Conservation (phyloP, 2,888 invertebrate species). For the Netelia fuscicornis region DNA sequence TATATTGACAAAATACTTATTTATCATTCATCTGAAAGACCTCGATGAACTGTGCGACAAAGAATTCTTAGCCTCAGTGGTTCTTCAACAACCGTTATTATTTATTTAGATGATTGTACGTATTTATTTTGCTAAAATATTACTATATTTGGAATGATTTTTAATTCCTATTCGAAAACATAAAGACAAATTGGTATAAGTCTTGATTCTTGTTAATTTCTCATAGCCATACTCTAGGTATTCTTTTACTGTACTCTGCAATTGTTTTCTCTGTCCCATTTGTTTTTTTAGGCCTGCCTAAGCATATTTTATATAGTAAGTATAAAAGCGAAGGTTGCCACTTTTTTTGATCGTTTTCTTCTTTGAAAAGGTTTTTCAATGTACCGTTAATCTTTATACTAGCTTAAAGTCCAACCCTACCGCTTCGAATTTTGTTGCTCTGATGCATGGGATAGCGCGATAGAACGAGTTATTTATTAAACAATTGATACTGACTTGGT, state of each 20-base stretch:
- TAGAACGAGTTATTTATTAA: slow-evolving; percentile 3
- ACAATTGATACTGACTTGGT: slow-evolving; percentile 19
- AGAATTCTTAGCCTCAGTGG: background rate
- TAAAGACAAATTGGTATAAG: slow-evolving; percentile 13
- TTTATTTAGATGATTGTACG: slow-evolving; percentile 3
- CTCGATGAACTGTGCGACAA: background rate
- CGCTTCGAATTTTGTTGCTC: slow-evolving; percentile 33
- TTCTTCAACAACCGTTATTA: background rate
- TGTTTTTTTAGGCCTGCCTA: slow-evolving; percentile 83
- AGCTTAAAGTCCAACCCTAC: slow-evolving; percentile 28
- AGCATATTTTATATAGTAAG: slow-evolving; percentile 83
- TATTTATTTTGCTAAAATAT: slow-evolving; percentile 14
- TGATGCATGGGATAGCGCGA: slow-evolving; percentile 62
- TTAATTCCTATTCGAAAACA: slow-evolving; percentile 11
- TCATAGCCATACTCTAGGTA: slow-evolving; percentile 50
- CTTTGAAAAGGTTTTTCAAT: background rate
- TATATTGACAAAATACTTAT: background rate
- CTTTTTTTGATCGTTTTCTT: slow-evolving; percentile 33
- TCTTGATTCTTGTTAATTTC: slow-evolving; percentile 25
- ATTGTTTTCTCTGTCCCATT: slow-evolving; percentile 77
- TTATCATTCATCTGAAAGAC: background rate
- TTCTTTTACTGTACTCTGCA: slow-evolving; percentile 66
- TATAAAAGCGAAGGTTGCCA: slow-evolving; percentile 71
- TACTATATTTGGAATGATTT: background rate
- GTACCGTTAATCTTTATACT: slow-evolving; percentile 12